Evolutionary conservation across 2,888 invertebrate species (phyloP).

Genomic region (Drosophila picticornis): DNA sequence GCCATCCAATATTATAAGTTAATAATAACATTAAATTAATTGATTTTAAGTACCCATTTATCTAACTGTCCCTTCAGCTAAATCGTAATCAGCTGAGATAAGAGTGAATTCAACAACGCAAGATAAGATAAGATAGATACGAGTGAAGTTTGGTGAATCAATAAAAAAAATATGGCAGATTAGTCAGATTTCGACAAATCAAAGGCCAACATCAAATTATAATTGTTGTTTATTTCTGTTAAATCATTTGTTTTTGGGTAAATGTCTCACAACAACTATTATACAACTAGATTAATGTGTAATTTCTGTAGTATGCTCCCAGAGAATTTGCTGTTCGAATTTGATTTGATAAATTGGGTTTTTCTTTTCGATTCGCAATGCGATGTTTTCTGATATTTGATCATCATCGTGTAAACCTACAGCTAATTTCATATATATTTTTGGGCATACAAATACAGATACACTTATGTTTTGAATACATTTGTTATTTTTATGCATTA

Average conservation of each 20-base stretch:
- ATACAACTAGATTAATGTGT: conserved; percentile 60
- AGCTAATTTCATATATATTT: conserved; percentile 50
- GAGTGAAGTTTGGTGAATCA: not conserved
- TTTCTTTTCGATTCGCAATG: conserved; percentile 30
- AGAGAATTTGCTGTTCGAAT: conserved; percentile 17
- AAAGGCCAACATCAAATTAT: not conserved
- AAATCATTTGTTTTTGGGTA: conserved; percentile 52
- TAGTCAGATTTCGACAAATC: not conserved
- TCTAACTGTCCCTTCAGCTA: not conserved
- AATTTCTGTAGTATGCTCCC: conserved; percentile 39
- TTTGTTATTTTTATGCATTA: conserved; percentile 32
- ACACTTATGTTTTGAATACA: conserved; percentile 24
- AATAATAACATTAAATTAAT: not conserved
- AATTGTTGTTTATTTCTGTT: conserved; percentile 47
- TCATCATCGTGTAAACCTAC: conserved; percentile 53
- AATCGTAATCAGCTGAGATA: not conserved
- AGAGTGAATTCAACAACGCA: not conserved
- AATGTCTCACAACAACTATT: conserved; percentile 76
- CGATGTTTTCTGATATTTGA: conserved; percentile 7
- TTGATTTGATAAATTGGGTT: conserved; percentile 19
- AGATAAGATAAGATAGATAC: not conserved
- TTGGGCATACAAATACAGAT: conserved; percentile 45
- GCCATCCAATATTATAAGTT: not conserved
- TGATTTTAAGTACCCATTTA: not conserved
- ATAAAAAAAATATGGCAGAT: not conserved